A percentile compares a stretch with the other conserved stretches of the same genome.
Conservation (phyloP, 2,797 vertebrate species). For the Ciconia nigra region DNA sequence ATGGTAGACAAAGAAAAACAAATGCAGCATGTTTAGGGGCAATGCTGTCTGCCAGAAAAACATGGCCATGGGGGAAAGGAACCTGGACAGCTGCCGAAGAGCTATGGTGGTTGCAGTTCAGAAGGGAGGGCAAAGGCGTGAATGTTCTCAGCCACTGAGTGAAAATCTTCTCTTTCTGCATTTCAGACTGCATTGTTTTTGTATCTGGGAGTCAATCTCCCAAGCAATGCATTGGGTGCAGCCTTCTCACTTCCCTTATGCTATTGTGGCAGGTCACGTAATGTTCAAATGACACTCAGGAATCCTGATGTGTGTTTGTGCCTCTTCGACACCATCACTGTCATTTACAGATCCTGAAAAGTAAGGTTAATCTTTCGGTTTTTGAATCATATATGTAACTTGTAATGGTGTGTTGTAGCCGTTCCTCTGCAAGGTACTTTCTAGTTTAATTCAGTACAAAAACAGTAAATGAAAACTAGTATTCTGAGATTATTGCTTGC, state of each 20-base stretch:
- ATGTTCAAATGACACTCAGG: neutral
- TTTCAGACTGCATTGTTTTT: neutral
- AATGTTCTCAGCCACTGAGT: neutral
- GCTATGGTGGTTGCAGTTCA: neutral
- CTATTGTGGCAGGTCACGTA: neutral
- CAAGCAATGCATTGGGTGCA: neutral
- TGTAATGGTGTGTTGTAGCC: neutral
- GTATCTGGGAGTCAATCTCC: neutral
- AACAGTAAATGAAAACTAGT: neutral
- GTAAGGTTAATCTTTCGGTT: neutral
- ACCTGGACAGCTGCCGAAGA: neutral
- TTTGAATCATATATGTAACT: neutral
- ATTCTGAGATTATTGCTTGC: neutral
- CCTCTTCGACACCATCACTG: neutral
- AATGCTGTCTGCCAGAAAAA: neutral
- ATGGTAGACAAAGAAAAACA: neutral
- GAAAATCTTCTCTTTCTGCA: neutral
- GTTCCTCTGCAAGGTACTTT: neutral
- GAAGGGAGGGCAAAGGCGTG: neutral
- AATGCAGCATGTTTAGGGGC: neutral
- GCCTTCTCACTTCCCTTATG: neutral
- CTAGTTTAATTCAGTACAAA: neutral
- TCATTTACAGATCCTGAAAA: neutral
- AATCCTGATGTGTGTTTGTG: neutral
- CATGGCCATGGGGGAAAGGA: neutral